Base-by-base conservation (phyloP, 2,888 invertebrate species). In the Habrosyne pyritoides region DNA sequence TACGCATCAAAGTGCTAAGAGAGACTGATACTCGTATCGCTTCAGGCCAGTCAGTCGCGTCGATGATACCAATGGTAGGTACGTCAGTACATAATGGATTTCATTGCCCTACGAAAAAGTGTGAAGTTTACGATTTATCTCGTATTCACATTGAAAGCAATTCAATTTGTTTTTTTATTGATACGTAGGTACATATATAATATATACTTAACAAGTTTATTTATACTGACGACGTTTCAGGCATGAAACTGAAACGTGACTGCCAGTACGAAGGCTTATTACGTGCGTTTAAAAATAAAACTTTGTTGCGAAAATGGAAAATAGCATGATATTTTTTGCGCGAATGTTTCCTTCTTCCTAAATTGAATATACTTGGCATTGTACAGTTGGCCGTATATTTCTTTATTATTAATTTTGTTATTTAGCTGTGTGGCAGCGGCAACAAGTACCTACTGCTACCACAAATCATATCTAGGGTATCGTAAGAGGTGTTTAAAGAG, bases 1-100 rank as follows among this genome's bases (percentile, higher is more conserved):
- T 28, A 50, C 50, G 50, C 50, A 50, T 28, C 50, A 50, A 30
- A 50, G 28, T 28, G 50, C 50, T 18, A 50, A 50, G 50, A 28
- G 50, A 50, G 50, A 50, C 50, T 50, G 47, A 47, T 18, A 18
- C 42, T 18, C 8, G 42, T 42, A 42, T 42, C 42, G 42, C 42
- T 18, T 1, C 24, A 22, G 28, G 12, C 50, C 28, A 50, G 50
- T 50, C 10, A 21, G 28, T 49, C 22, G 28, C 28, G 8, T 42
- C 42, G 18, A 50, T 30, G 50, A 50, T 50, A 50, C 50, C 28
- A 24, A 14, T 21, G 21, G 21, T 47, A 47, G 21, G 21, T 48
- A 48, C 24, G 48, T 48, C 48, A 14, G 28, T 50, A 18, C 21
- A 10, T 28, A 28, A 47, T 47, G 6, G 22, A 22, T 22, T 47